These are phyloP conservation scores for Sebastolobus altivelis DNA, from an alignment of 2,797 vertebrate genomes.

Conservation along the genomic window DNA sequence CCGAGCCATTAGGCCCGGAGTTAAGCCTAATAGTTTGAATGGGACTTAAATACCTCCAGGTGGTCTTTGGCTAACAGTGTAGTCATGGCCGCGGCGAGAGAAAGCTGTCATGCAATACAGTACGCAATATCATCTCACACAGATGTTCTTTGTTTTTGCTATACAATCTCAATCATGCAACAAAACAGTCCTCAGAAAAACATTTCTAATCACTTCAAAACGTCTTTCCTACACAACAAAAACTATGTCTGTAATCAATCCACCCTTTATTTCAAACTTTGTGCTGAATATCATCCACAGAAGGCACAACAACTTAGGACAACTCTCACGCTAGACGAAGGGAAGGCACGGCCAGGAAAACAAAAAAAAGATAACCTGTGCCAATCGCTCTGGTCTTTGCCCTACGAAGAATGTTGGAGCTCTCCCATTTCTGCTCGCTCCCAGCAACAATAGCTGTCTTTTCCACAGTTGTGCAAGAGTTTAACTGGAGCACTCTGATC, in stretches of 20 bases:
- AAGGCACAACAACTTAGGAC: constrained; percentile 41
- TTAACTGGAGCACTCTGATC: constrained; percentile 56
- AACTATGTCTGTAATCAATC: constrained; percentile 51
- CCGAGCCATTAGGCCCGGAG: constrained; percentile 67
- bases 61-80: constrained; percentile 62
- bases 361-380: constrained; percentile 42
- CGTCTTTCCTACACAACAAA: constrained; percentile 51
- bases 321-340: constrained; percentile 50
- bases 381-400: constrained; percentile 68
- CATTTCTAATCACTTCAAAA: constrained; percentile 63
- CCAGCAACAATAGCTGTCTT: constrained; percentile 67
- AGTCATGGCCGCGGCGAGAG: constrained; percentile 49
- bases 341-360: constrained; percentile 46
- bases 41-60: constrained; percentile 79
- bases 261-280: constrained; percentile 49
- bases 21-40: constrained; percentile 71
- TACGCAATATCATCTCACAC: constrained; percentile 59
- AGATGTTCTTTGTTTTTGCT: constrained; percentile 71
- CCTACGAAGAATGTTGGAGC: constrained; percentile 62
- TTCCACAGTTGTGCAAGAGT: constrained; percentile 70
- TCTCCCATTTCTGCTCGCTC: constrained; percentile 56
- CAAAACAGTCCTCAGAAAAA: constrained; percentile 61
- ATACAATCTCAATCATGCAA: constrained; percentile 57
- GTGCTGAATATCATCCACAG: constrained; percentile 53
- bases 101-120: constrained; percentile 68